These are phyloP conservation scores for Anolis sagrei DNA, from an alignment of 2,113 vertebrate genomes.

Conservation along the genomic window DNA sequence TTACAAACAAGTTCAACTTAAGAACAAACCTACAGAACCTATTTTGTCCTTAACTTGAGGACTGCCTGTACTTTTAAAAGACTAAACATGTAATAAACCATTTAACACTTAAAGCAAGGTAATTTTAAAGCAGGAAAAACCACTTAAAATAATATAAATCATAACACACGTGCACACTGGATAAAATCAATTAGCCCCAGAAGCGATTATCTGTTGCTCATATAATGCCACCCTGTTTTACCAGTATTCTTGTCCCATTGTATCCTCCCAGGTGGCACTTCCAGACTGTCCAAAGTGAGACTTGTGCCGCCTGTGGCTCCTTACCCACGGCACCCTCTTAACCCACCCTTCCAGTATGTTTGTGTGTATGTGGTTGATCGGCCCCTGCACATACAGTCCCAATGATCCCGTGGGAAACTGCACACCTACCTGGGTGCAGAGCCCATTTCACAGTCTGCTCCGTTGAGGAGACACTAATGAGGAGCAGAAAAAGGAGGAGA, in stretches of 20 bases:
- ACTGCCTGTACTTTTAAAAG: too few species aligned
- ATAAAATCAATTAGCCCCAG: too few species aligned
- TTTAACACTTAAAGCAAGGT: too few species aligned
- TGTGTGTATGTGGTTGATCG: neutral
- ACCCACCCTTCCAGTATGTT: neutral
- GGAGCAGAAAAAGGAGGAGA: slow-evolving; percentile 75
- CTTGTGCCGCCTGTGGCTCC: neutral
- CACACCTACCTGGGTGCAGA: slow-evolving; percentile 71
- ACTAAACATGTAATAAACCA: too few species aligned
- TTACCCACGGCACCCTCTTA: neutral
- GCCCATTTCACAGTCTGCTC: slow-evolving; percentile 73
- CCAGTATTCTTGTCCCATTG: neutral
- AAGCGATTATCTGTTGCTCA: too few species aligned
- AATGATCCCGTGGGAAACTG: slow-evolving; percentile 58
- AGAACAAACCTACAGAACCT: too few species aligned
- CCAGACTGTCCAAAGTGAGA: neutral
- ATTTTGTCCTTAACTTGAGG: too few species aligned
- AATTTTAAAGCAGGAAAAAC: too few species aligned
- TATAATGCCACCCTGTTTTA: neutral
- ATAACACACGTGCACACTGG: too few species aligned
- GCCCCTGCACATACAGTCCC: neutral
- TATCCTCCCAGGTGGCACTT: neutral
- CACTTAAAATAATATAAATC: too few species aligned
- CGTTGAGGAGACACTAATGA: slow-evolving; percentile 73
- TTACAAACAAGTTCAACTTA: too few species aligned